Evolutionary conservation across 2,113 vertebrate species (phyloP).

Genomic region (chimpanzee (Pan troglodytes)): NHGRI_mPanTro3-v2.1_pri NC_072408.2:45230001-45230500

Average conservation of each 20-base stretch:
- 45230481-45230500: background rate
- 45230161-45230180: background rate
- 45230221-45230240: background rate
- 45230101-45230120: background rate
- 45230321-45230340: background rate
- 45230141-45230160: conserved; percentile 30
- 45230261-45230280: background rate
- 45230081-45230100: background rate
- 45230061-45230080: background rate
- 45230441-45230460: background rate
- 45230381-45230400: background rate
- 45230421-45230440: background rate
- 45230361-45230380: background rate
- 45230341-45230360: background rate
- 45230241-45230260: background rate
- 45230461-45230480: background rate
- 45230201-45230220: background rate
- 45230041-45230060: background rate
- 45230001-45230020: background rate
- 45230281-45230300: background rate
- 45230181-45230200: background rate
- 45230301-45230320: conserved; percentile 8
- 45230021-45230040: background rate
- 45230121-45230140: conserved; percentile 1
- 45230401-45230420: background rate